Evolutionary conservation across 1,140 invertebrate species (phyloP).

Genomic region (Armadillidium nasatum): DNA sequence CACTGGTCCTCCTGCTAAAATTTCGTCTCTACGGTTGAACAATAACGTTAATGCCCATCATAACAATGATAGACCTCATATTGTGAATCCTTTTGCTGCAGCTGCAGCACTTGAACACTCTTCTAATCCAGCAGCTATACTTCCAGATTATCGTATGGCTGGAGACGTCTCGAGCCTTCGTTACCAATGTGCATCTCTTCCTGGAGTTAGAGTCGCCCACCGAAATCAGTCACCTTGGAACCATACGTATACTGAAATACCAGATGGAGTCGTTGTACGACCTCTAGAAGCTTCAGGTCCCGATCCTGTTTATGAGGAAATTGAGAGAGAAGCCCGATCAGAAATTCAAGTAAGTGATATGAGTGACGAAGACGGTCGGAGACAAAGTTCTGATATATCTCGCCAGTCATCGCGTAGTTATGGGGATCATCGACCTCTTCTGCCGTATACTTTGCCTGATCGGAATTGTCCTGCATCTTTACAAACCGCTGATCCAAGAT

Average conservation of each 20-base stretch:
- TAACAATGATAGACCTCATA: constrained; percentile 49
- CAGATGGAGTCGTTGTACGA: constrained; percentile 50
- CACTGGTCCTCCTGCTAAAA: constrained; percentile 46
- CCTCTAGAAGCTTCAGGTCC: constrained; percentile 59
- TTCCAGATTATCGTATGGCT: constrained; percentile 41
- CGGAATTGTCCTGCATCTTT: constrained; percentile 36
- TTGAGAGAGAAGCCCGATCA: constrained; percentile 58
- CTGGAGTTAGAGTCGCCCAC: constrained; percentile 32
- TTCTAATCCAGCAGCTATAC: constrained; percentile 36
- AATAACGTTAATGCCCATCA: constrained; percentile 40
- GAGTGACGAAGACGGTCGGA: constrained; percentile 69
- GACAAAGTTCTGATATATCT: constrained; percentile 67
- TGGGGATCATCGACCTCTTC: constrained; percentile 70
- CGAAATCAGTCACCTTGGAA: constrained; percentile 57
- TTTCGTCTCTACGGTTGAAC: constrained; percentile 38
- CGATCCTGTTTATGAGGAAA: constrained; percentile 76
- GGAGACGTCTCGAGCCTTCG: constrained; percentile 33
- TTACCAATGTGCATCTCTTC: constrained; percentile 44
- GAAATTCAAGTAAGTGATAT: constrained; percentile 49
- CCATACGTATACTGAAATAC: constrained; percentile 62
- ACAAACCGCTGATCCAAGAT: constrained; percentile 34
- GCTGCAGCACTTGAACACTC: constrained; percentile 44
- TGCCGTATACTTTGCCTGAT: constrained; percentile 56
- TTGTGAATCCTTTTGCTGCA: constrained; percentile 48
- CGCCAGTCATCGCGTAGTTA: constrained; percentile 71